A percentile compares a stretch with the other conserved stretches of the same genome.
Evolutionary conservation across 2,797 vertebrate species (phyloP).

Genomic region (Parauchenoglanis ngamensis): DNA sequence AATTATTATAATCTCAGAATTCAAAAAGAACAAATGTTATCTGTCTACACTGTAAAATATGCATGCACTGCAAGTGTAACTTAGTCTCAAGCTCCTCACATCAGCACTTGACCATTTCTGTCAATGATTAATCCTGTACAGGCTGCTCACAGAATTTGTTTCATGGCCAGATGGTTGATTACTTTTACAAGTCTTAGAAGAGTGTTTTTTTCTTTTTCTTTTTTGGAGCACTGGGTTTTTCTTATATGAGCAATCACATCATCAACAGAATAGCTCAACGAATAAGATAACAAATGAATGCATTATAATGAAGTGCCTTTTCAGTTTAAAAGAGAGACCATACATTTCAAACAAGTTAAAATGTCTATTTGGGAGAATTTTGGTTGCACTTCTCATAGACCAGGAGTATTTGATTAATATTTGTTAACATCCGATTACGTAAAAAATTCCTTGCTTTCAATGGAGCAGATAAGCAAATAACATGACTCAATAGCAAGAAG

Average conservation of each 20-base stretch:
- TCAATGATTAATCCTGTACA: constrained; percentile 46
- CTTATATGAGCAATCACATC: constrained; percentile 1
- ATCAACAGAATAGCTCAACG: neutral
- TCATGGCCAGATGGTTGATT: constrained; percentile 49
- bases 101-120: constrained; percentile 30
- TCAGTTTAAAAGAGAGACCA: neutral
- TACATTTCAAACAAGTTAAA: neutral
- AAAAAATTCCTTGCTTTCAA: neutral
- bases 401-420: neutral
- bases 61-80: neutral
- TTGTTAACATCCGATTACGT: neutral
- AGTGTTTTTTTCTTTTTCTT: neutral
- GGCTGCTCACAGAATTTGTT: constrained; percentile 21
- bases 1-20: constrained; percentile 54
- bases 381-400: neutral
- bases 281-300: neutral
- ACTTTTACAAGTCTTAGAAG: constrained; percentile 30
- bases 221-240: constrained; percentile 8
- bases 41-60: constrained; percentile 4
- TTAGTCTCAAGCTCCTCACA: constrained; percentile 5
- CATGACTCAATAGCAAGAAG: neutral
- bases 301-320: neutral
- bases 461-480: neutral
- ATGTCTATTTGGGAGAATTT: neutral
- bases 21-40: constrained; percentile 29